Evolutionary conservation across 2,797 vertebrate genomes (phyloP), one percentile per base, ranked within the genome.

Genomic region (Lithobates sylvaticus): DNA sequence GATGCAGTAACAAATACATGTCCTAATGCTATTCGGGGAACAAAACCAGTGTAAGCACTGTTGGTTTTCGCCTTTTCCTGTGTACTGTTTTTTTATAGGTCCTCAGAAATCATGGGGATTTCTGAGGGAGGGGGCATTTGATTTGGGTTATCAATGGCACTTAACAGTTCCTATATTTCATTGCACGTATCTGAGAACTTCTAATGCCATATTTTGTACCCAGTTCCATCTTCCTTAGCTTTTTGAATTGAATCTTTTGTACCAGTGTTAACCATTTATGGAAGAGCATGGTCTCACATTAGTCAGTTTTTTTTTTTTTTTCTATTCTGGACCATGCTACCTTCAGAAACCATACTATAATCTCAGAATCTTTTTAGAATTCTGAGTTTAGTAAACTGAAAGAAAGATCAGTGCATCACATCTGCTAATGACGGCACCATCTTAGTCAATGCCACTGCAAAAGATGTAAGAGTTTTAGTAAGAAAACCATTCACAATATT

Each of bases 201-300:
- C 27, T 67, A 67, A 67, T 29, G 27, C 65, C 65, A 67, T 67
- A 15, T 67, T 67, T 67, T 67, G 26, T 67, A 67, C 65, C 27
- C 29, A 72, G 69, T 39, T 39, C 21, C 65, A 67, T 67, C 54
- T n/a, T 23, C 54, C 12, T 27, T 67, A 15, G 65, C 65, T 67
- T 67, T 67, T 67, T 67, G 13, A 67, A 29, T 26, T 67, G 29
- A 29, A 29, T 67, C 65, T 67, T 67, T 67, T 67, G 65, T 67
- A 67, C 65, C 65, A 67, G 65, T 67, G 65, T 67, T 67, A 67
- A 67, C 65, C 65, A 67, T 67, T 67, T 26, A 67, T 67, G 65
- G 26, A 67, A 67, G 65, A 67, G 65, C 65, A 67, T 67, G 65
- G 65, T 67, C 27, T 67, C 65, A 12, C 65, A 67, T 27, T 67